These are phyloP conservation scores for Branchinecta sandiegonensis DNA, from an alignment of 2,888 invertebrate genomes.

Conservation along the genomic window DNA sequence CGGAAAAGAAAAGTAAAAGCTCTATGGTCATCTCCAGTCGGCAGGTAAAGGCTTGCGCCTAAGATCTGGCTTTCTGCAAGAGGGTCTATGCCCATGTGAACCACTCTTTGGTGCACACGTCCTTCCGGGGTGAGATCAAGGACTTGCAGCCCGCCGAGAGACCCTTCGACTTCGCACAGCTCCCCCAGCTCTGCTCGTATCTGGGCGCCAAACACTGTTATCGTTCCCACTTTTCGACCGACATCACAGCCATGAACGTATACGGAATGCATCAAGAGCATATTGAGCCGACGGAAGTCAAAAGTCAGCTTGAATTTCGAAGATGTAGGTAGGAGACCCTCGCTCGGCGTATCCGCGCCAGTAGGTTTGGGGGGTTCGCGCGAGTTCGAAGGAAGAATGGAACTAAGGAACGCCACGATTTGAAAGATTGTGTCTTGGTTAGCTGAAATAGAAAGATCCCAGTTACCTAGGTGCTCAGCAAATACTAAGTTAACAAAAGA, in stretches of 20 bases:
- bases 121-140: conserved; percentile 74
- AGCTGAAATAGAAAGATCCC: conserved; percentile 41
- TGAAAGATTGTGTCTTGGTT: conserved; percentile 93
- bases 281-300: conserved; percentile 80
- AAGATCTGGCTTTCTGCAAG: conserved; percentile 24
- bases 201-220: conserved; percentile 76
- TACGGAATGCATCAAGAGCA: conserved; percentile 64
- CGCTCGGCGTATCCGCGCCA: neutral
- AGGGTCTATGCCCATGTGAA: conserved; percentile 66
- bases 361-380: conserved; percentile 26
- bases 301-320: conserved; percentile 49
- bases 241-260: conserved; percentile 50
- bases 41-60: conserved; percentile 33
- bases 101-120: conserved; percentile 64
- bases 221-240: conserved; percentile 81
- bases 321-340: neutral
- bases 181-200: conserved; percentile 66
- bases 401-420: conserved; percentile 68
- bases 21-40: conserved; percentile 33
- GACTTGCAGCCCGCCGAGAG: conserved; percentile 73
- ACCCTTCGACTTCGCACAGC: conserved; percentile 57
- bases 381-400: conserved; percentile 39
- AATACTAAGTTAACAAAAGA: no score
- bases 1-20: conserved; percentile 41
- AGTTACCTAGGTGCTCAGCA: neutral